phyloP scores from a whole-genome alignment of 2,113 vertebrate species.

The Corythornis madagascariensis region DNA sequence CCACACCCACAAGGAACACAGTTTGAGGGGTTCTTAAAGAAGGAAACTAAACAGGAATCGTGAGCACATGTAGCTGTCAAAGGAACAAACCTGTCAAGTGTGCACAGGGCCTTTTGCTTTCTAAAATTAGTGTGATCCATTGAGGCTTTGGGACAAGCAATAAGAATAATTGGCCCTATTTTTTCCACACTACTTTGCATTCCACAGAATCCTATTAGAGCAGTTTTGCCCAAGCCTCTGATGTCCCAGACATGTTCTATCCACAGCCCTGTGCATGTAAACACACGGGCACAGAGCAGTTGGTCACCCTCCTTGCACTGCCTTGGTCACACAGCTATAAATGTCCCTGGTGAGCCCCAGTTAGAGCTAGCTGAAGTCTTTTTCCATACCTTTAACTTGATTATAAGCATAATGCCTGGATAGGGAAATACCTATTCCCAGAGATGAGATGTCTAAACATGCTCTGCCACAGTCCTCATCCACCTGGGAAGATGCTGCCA shows the following conservation, averaged over 20 bases:
- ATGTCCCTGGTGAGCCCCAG: not conserved
- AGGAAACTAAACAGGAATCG: constrained; percentile 36
- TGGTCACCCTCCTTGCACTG: fast-evolving
- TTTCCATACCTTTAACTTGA: not conserved
- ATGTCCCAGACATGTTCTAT: not conserved
- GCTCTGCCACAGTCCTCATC: not conserved
- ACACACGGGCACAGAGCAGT: not conserved
- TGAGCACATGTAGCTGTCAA: constrained; percentile 4
- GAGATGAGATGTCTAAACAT: not conserved
- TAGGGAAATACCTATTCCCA: not conserved
- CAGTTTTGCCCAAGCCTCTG: not conserved
- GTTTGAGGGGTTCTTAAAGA: constrained; percentile 22
- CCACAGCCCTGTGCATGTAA: not conserved
- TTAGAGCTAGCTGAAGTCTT: not conserved
- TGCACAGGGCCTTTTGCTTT: not conserved
- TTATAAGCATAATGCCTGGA: not conserved
- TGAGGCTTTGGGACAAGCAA: not conserved
- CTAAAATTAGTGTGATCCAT: constrained; percentile 6
- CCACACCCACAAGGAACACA: constrained; percentile 10
- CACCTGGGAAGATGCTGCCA: not conserved
- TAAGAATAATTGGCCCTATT: constrained; percentile 1
- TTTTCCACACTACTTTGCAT: not conserved
- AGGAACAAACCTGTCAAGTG: constrained; percentile 30
- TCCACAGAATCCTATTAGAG: not conserved
- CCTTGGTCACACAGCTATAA: not conserved